Base-by-base conservation (phyloP, 1,140 invertebrate genomes). In the Anastrepha ludens region DNA sequence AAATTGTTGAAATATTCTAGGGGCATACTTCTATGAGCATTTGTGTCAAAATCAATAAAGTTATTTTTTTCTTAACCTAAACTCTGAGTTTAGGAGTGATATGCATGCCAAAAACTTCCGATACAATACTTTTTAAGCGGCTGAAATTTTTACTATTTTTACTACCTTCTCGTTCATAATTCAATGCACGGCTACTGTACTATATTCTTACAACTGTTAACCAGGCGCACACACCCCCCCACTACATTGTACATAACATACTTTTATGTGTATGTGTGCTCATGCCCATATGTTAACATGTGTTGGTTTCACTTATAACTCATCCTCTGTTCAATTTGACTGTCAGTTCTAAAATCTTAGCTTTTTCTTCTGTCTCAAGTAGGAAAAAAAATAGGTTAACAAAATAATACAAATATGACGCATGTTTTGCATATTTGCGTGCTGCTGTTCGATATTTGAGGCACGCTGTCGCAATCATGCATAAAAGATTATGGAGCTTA, bases 391-490 rank as follows among this genome's bases (percentile, higher is more conserved):
- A 6, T 74, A n/a, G 44, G 70, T 41, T 47, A 74, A 8, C 44
- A 74, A 74, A 74, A 47, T 74, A 74, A 74, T 74, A 74, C 70
- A 74, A 74, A 74, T 74, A 74, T 74, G 70, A 74, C 8, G 39
- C 44, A 74, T 74, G 70, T 47, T 74, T 74, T 47, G 44, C 70
- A 74, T 74, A 74, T 74, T 74, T 74, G 70, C 44, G 39, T 74
- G 41, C 70, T 29, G 29, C 29, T 74, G 44, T 74, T 74, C 70
- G 70, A 74, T 74, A 74, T 74, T 74, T 74, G 44, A 50, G 70
- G 44, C 70, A 74, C 70, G 70, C 70, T 41, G 17, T 17, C 70
- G 44, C 44, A n/a, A 17, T 74, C 70, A 50, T 74, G 70, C 70
- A 74, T 74, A 74, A 50, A 74, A 74, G 44, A 74, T 74, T 74